phyloP scores from a whole-genome alignment of 2,113 vertebrate species.

The Hippocampus zosterae region DNA sequence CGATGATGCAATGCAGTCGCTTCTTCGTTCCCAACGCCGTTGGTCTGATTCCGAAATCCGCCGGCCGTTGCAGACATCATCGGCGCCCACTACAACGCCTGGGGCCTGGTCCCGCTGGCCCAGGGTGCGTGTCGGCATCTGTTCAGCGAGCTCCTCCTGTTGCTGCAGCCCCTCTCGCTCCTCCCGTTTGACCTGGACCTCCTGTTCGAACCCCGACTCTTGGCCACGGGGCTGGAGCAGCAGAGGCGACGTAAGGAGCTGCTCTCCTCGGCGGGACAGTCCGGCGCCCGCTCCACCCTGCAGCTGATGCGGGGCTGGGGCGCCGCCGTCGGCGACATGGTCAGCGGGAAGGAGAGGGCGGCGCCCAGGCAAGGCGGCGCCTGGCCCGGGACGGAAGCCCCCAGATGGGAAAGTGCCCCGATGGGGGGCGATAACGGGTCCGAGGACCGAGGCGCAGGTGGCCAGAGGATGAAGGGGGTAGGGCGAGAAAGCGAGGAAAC shows the following conservation, averaged over 20 bases:
- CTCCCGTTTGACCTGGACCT: slow-evolving; percentile 93
- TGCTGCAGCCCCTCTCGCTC: slow-evolving; percentile 91
- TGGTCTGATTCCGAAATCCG: no score
- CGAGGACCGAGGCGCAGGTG: slow-evolving; percentile 33
- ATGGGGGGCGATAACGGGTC: slow-evolving; percentile 26
- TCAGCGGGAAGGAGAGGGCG: slow-evolving; percentile 41
- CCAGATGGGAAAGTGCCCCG: slow-evolving; percentile 1
- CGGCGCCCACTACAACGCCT: slow-evolving; percentile 84
- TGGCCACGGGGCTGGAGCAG: slow-evolving; percentile 85
- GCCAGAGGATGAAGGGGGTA: slow-evolving; percentile 44
- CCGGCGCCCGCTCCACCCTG: slow-evolving; percentile 86
- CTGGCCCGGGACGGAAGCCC: slow-evolving; percentile 42
- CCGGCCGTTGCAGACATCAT: slow-evolving; percentile 78
- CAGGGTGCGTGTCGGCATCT: slow-evolving; percentile 82
- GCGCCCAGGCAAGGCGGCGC: slow-evolving; percentile 54
- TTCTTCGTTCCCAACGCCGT: neutral
- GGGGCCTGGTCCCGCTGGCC: slow-evolving; percentile 86
- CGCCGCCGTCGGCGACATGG: slow-evolving; percentile 53
- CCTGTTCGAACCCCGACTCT: slow-evolving; percentile 86
- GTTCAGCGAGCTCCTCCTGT: slow-evolving; percentile 88
- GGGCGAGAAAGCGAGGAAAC: slow-evolving; percentile 42
- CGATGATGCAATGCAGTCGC: neutral
- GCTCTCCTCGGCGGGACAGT: slow-evolving; percentile 81
- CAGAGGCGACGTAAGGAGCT: slow-evolving; percentile 85
- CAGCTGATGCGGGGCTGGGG: slow-evolving; percentile 84